phyloP scores from a whole-genome alignment of 2,113 vertebrate species.

The Mormyrus iriodes region DNA sequence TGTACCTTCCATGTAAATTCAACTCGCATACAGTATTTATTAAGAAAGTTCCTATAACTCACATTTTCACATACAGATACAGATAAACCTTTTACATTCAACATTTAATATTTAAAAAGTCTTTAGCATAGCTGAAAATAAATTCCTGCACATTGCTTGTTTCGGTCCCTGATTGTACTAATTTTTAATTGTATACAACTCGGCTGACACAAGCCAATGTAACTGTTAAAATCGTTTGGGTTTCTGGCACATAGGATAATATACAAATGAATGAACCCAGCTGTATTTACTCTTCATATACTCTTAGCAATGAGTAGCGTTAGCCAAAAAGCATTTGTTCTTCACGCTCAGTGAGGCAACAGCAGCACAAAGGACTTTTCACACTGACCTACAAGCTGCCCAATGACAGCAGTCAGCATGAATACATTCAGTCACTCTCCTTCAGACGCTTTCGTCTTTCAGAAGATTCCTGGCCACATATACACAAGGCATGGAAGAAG shows the following conservation, averaged over 20 bases:
- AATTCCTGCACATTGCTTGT: background rate
- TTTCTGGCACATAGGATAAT: background rate
- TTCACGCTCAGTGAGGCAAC: background rate
- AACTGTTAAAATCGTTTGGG: background rate
- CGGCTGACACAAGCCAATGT: background rate
- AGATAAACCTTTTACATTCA: background rate
- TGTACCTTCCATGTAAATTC: background rate
- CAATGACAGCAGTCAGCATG: background rate
- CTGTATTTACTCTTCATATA: background rate
- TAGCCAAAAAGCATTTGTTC: background rate
- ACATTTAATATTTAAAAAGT: background rate
- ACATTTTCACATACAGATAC: background rate
- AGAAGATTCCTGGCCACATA: background rate
- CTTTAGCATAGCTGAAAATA: background rate
- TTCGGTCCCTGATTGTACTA: background rate
- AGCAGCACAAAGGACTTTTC: background rate
- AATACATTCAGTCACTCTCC: background rate
- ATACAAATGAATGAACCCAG: background rate
- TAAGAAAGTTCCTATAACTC: background rate
- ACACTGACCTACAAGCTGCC: background rate
- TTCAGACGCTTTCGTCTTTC: background rate
- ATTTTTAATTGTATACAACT: background rate
- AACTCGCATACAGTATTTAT: background rate
- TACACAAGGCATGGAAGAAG: background rate
- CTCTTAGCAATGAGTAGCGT: background rate